Evolutionary conservation across 2,888 invertebrate genomes (phyloP), one percentile per base, ranked within the genome.

Genomic region (Morpho helenor): DNA sequence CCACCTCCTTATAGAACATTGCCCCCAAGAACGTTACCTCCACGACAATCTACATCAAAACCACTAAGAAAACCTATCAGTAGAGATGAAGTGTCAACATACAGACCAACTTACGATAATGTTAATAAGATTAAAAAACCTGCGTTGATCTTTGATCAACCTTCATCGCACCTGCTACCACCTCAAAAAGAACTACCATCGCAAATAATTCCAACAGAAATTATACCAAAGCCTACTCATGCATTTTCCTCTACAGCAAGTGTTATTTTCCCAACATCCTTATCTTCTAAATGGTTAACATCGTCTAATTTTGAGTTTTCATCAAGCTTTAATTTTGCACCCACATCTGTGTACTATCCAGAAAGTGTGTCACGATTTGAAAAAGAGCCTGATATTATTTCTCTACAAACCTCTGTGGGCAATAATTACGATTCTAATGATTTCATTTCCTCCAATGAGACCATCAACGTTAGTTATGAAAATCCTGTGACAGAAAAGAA

Each of bases 251-350:
- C 62, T 10, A 54, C 67, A 55, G 72, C 84, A 31, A 80, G 79
- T 57, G 67, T 90, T 50, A 77, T 90, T 45, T 90, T 90, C 77
- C 89, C 90, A 40, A 84, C 87, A 9, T 79, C 84, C 2, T 75
- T 80, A 41, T 89, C 89, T 45, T 83, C 90, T 42, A 84, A 88
- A 47, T 90, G 90, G 90, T 63, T 88, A 45, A 90, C 89, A 7
- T 89, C 90, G 57, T 84, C 88, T 39, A 82, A 82, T 31, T 68
- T 87, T 54, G 89, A 83, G 49, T 89, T 88, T 64, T 81, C 88
- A 42, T 86, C 89, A 31, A 82, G 80, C 59, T 83, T 87, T 59
- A 83, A 84, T 62, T 87, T 88, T 65, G 77, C 70, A 50, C 83
- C 86, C 2, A 81, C 86, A 10, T 76, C 86, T 46, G 74, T 87